These are phyloP conservation scores for Sceloporus tristichus DNA, from an alignment of 2,113 vertebrate species.

Conservation along the genomic window DNA sequence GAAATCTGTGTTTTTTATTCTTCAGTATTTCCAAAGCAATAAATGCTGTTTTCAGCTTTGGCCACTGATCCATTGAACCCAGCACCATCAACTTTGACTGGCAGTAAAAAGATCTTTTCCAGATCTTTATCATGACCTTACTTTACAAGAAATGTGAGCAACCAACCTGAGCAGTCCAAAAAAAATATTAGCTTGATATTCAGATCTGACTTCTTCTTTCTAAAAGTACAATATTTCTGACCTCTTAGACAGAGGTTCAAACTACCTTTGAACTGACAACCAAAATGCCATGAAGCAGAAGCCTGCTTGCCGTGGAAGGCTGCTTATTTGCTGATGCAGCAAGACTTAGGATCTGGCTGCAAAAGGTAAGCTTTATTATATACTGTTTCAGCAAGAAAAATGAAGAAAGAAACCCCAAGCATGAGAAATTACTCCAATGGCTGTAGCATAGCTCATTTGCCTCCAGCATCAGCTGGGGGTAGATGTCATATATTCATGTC, in stretches of 20 bases:
- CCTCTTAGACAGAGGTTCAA: slow-evolving; percentile 1
- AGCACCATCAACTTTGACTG: neutral
- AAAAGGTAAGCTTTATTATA: slow-evolving; percentile 26
- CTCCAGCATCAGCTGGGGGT: slow-evolving; percentile 73
- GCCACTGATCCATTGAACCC: neutral
- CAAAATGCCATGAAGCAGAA: neutral
- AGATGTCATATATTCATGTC: slow-evolving; percentile 82
- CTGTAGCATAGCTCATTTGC: slow-evolving; percentile 74
- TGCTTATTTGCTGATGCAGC: slow-evolving; percentile 19
- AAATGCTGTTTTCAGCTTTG: neutral
- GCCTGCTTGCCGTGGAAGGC: neutral
- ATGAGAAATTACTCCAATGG: slow-evolving; percentile 69
- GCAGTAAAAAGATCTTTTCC: neutral
- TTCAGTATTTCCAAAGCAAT: no score
- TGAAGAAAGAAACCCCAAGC: slow-evolving; percentile 34
- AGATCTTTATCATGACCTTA: neutral
- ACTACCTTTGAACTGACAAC: slow-evolving; percentile 5
- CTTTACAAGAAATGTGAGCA: neutral
- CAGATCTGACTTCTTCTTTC: neutral
- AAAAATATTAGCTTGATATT: neutral
- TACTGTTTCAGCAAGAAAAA: slow-evolving; percentile 55
- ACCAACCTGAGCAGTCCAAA: neutral
- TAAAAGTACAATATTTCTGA: neutral
- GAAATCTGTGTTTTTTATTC: no score
- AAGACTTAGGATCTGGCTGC: slow-evolving; percentile 35